Evolutionary conservation across 2,113 vertebrate genomes (phyloP).

Genomic region (Pluvianellus socialis): DNA sequence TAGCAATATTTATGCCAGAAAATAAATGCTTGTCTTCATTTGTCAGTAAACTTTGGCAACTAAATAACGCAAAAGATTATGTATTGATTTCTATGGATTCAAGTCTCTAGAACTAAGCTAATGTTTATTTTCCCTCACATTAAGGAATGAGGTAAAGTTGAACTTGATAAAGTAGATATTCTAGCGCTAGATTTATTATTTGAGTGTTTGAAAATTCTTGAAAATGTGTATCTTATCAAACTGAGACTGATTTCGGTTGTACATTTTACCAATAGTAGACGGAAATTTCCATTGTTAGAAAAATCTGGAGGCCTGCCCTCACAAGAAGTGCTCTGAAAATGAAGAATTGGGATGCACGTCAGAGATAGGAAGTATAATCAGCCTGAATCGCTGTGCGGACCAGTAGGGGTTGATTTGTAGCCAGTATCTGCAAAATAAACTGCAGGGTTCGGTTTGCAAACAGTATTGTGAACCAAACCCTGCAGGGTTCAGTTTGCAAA

Average conservation of each 20-base stretch:
- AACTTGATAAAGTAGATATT: slow-evolving; percentile 56
- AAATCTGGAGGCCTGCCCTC: background rate
- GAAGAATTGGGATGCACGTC: background rate
- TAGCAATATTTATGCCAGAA: background rate
- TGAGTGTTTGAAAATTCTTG: background rate
- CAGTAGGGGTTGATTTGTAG: background rate
- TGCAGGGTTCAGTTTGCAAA: background rate
- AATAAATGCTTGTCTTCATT: background rate
- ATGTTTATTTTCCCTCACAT: background rate
- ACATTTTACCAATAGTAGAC: background rate
- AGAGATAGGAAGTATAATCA: background rate
- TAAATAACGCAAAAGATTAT: background rate
- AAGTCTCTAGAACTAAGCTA: background rate
- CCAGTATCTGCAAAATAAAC: background rate
- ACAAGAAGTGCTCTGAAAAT: background rate
- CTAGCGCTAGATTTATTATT: background rate
- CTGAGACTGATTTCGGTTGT: background rate
- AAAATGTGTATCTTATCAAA: background rate
- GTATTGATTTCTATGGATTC: background rate
- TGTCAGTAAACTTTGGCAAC: background rate
- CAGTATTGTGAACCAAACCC: background rate
- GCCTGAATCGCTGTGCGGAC: background rate
- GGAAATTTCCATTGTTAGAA: background rate
- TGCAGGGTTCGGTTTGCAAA: background rate
- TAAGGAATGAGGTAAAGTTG: background rate